Evolutionary conservation across 2,888 invertebrate species (phyloP).

Genomic region (Aromia moschata): DNA sequence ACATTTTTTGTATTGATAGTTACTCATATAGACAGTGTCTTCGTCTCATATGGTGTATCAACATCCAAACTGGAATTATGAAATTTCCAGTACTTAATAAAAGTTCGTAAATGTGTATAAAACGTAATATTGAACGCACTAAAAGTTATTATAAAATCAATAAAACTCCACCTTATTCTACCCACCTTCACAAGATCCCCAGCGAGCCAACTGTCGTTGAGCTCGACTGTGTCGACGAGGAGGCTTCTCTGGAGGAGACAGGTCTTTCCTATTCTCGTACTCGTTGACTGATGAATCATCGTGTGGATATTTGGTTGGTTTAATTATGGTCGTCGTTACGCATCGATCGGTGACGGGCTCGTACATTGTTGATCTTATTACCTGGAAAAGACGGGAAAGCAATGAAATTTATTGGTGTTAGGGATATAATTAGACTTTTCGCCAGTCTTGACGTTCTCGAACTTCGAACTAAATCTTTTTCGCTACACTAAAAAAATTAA

Average conservation of each 20-base stretch:
- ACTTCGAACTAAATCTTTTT: too few relatives aligned
- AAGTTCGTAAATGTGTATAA: too few relatives aligned
- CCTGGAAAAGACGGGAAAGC: too few relatives aligned
- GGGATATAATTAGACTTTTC: too few relatives aligned
- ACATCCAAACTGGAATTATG: too few relatives aligned
- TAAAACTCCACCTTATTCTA: slow-evolving; percentile 1
- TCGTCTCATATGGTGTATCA: too few relatives aligned
- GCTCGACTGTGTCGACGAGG: slow-evolving; percentile 43
- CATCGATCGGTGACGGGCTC: slow-evolving; percentile 58
- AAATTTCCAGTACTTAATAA: too few relatives aligned
- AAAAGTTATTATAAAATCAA: slow-evolving; percentile 13
- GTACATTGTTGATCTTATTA: slow-evolving; percentile 57
- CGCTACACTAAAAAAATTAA: too few relatives aligned
- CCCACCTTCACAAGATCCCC: slow-evolving; percentile 38
- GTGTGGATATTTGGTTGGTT: slow-evolving; percentile 43
- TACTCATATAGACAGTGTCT: too few relatives aligned
- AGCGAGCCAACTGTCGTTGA: slow-evolving; percentile 27
- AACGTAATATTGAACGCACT: neutral
- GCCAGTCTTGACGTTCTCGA: too few relatives aligned
- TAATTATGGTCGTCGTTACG: slow-evolving; percentile 52
- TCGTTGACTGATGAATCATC: slow-evolving; percentile 28
- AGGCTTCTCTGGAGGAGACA: slow-evolving; percentile 51
- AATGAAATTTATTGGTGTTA: too few relatives aligned
- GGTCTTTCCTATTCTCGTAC: slow-evolving; percentile 33
- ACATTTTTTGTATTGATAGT: too few relatives aligned